These are phyloP conservation scores for Artibeus lituratus DNA, from an alignment of 2,797 vertebrate genomes.

Conservation along the genomic window DNA sequence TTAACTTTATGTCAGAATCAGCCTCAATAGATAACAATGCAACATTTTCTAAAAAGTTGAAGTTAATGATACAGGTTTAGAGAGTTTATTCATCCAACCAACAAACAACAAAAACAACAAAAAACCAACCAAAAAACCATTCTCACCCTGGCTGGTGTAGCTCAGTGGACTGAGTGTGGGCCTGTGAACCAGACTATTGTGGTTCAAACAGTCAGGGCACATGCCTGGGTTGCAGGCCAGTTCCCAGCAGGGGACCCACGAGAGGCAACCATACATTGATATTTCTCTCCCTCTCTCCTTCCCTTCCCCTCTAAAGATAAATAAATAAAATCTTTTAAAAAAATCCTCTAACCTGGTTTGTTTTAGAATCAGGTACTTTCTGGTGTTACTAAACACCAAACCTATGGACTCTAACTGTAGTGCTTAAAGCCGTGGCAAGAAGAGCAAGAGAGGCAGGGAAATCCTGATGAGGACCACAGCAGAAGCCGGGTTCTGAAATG, in stretches of 20 bases:
- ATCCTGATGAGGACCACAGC: not conserved
- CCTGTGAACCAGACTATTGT: no score
- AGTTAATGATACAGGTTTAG: not conserved
- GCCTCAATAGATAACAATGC: not conserved
- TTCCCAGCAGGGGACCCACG: no score
- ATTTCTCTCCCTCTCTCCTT: no score
- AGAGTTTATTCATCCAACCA: not conserved
- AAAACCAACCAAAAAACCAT: no score
- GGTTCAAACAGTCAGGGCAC: no score
- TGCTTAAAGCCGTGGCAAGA: not conserved
- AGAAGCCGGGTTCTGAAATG: not conserved
- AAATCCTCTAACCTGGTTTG: not conserved
- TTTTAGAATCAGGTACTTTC: not conserved
- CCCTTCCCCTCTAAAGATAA: no score
- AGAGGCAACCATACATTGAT: no score
- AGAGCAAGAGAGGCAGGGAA: not conserved
- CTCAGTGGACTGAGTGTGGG: no score
- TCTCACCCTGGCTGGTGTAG: no score
- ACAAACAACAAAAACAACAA: not conserved
- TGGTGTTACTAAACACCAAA: not conserved
- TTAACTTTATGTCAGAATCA: conserved; percentile 19
- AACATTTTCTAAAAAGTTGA: not conserved
- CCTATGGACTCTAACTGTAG: not conserved
- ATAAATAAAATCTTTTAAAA: no score
- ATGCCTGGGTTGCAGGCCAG: no score